Percentiles rank a stretch among this genome's conserved stretches.
Conservation (phyloP, 2,888 invertebrate genomes). For the Tanytarsus gracilentus region DNA sequence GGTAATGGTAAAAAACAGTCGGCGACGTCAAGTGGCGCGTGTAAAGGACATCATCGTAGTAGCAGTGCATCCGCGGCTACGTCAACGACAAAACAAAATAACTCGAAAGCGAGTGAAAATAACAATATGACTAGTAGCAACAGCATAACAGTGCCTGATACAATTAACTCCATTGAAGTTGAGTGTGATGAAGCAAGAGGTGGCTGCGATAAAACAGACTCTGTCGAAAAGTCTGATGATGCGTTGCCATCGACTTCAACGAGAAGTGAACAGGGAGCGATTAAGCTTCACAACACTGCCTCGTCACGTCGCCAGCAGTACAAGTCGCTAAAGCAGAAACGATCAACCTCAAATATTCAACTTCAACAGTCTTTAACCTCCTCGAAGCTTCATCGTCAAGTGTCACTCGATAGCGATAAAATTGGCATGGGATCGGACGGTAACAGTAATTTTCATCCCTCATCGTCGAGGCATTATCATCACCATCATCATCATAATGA, state of each 20-base stretch:
- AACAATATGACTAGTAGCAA: slow-evolving; percentile 19
- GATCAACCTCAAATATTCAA: slow-evolving; percentile 24
- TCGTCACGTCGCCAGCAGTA: slow-evolving; percentile 26
- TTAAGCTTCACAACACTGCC: slow-evolving; percentile 24
- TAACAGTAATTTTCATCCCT: neutral
- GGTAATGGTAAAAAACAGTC: neutral
- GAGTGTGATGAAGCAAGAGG: slow-evolving; percentile 13
- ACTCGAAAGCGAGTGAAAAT: slow-evolving; percentile 28
- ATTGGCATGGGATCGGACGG: slow-evolving; percentile 28
- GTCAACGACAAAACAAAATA: too few relatives aligned
- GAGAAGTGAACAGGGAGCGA: slow-evolving; percentile 9
- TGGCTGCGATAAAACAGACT: too few relatives aligned
- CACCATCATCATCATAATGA: slow-evolving; percentile 32
- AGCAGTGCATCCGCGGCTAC: too few relatives aligned
- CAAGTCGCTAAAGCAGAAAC: slow-evolving; percentile 23
- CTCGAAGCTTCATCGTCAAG: slow-evolving; percentile 21
- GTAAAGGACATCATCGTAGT: too few relatives aligned
- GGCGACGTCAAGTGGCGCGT: neutral
- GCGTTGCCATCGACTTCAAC: neutral
- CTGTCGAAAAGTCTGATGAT: slow-evolving; percentile 2
- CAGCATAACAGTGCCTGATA: slow-evolving; percentile 29
- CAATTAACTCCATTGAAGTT: slow-evolving; percentile 12
- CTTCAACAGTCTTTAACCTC: slow-evolving; percentile 16
- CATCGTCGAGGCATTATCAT: slow-evolving; percentile 37
- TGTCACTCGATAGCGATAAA: slow-evolving; percentile 30